Base-by-base conservation (phyloP, 2,113 vertebrate species). In the Camelus bactrianus region DNA sequence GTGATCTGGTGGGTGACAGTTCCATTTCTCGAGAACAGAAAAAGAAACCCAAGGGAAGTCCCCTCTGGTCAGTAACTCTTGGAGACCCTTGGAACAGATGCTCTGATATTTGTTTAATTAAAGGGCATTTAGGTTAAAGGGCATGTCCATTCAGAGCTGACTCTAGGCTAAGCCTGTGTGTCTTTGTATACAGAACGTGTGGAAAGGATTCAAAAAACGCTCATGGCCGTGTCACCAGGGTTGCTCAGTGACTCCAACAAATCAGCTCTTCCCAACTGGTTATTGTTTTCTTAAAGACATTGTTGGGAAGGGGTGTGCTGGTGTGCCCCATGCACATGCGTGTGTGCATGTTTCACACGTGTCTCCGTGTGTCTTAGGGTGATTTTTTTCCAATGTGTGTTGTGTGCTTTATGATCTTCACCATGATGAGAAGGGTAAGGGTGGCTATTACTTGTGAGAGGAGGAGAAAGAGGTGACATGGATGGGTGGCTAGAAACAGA, bases 401-500 rank as follows among this genome's bases (percentile, higher is more conserved):
- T 82, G 2, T 35, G 26, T 22, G 2, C 52, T 97, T 96, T 94
- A 93, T 87, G 28, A 89, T 81, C 82, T n/a, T 95, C n/a, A 10
- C 62, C 5, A 0, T 48, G 50, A 89, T 58, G 28, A 92, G 73
- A 96, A 81, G 76, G 64, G 89, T 77, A 8, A 24, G 42, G 14
- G 48, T 87, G 35, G 54, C 28, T 81, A 26, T 77, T 92, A n/a
- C 65, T 48, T 26, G 6, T 19, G 52, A 7, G 10, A 89, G 56
- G 17, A 42, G 28, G 75, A 96, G 69, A 88, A 79, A 96, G 72
- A 92, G 67, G 89, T 86, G 48, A 91, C 89, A 38, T 20, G 67
- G 89, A 93, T 56, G 88, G 72, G 62, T 80, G 67, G 72, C 56
- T 93, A 97, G 95, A 97, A 95, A 69, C 89, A 91, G 80, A 80